Evolutionary conservation across 2,797 vertebrate species (phyloP).

Genomic region (Ceryle rudis): DNA sequence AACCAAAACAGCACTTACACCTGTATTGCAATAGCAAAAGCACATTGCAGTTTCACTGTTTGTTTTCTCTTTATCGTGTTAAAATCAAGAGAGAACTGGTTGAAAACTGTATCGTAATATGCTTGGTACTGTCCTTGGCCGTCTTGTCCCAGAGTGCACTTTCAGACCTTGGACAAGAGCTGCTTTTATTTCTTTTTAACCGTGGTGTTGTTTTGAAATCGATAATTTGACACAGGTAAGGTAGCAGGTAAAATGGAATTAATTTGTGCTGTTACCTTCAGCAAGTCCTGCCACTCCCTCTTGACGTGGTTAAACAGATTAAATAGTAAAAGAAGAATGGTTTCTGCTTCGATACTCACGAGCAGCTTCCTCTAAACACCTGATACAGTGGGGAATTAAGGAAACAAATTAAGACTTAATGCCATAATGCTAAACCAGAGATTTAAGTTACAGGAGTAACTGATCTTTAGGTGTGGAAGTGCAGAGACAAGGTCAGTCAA

Average conservation of each 20-base stretch:
- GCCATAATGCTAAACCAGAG: not conserved
- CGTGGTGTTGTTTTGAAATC: not conserved
- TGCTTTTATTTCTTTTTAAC: not conserved
- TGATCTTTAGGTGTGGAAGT: not conserved
- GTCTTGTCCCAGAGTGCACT: not conserved
- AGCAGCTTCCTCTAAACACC: slow-evolving; percentile 21
- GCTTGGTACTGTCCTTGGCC: not conserved
- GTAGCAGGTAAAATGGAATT: not conserved
- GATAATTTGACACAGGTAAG: not conserved
- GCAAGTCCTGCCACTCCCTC: not conserved
- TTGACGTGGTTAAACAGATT: not conserved
- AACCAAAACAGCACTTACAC: not conserved
- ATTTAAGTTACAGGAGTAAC: not conserved
- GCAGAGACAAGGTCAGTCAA: not conserved
- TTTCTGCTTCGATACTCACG: slow-evolving; percentile 37
- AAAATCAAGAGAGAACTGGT: not conserved
- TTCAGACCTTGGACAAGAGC: not conserved
- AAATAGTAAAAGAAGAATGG: not conserved
- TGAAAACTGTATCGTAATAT: not conserved
- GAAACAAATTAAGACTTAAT: slow-evolving; percentile 22
- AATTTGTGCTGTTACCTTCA: not conserved
- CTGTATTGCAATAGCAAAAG: not conserved
- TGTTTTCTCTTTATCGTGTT: not conserved
- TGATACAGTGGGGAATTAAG: not conserved
- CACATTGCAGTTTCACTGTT: not conserved